These are phyloP conservation scores for Procavia capensis DNA, from an alignment of 2,113 vertebrate species.

Conservation along the genomic window DNA sequence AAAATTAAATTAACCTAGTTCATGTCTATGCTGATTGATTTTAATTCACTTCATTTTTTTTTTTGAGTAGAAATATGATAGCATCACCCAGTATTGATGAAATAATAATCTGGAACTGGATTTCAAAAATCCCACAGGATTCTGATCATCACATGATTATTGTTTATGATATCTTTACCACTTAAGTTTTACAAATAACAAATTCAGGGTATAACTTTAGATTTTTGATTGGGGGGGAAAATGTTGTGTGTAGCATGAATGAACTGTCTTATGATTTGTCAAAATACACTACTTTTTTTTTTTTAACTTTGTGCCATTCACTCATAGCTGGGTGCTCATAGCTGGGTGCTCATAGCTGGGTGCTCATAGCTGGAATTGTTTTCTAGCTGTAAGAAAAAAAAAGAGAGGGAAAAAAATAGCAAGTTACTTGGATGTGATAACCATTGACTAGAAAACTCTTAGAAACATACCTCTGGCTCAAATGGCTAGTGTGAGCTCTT, in stretches of 20 bases:
- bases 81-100: not conserved
- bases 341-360: not conserved
- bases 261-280: not conserved
- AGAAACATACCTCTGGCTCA: not conserved
- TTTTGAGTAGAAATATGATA: not conserved
- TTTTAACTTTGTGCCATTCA: not conserved
- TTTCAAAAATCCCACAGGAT: not conserved
- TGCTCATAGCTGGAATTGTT: not conserved
- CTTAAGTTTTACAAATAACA: not conserved
- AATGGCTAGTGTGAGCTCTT: not conserved
- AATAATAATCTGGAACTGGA: not conserved
- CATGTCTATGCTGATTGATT: not conserved
- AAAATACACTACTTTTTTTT: not conserved
- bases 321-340: not conserved
- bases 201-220: not conserved
- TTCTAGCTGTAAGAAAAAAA: not conserved
- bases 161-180: not conserved
- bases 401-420: no score
- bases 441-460: not conserved
- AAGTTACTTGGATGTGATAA: not conserved
- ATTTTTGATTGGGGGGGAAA: not conserved
- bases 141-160: not conserved
- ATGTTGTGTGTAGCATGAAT: not conserved
- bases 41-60: not conserved
- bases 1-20: not conserved